A percentile compares a stretch with the other conserved stretches of the same genome.
Conservation (phyloP, 2,888 invertebrate species). For the Trachelus tabidus region DNA sequence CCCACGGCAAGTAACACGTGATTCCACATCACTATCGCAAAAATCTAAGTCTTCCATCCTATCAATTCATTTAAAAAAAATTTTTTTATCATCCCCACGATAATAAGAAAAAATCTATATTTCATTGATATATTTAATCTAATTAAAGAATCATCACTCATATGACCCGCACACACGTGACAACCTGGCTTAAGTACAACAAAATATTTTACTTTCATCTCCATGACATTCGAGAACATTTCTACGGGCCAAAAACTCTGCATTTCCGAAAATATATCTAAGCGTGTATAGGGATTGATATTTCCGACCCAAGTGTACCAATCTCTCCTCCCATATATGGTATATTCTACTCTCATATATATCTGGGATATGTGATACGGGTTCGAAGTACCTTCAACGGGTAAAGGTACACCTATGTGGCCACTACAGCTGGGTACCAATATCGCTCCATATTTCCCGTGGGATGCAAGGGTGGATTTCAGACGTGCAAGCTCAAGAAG, state of each 20-base stretch:
- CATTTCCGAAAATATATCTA: not conserved
- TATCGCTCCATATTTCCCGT: slow-evolving; percentile 34
- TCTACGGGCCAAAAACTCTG: not conserved
- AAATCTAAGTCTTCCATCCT: not conserved
- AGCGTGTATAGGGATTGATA: not conserved
- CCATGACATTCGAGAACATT: not conserved
- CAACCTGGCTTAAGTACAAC: not conserved
- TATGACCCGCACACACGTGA: not conserved
- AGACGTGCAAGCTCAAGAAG: not conserved
- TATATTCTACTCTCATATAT: not conserved
- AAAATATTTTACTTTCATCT: not conserved
- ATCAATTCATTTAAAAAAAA: not conserved
- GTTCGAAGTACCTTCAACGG: slow-evolving; percentile 1
- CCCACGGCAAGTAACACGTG: not conserved
- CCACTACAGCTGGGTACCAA: slow-evolving; percentile 21
- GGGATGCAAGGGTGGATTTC: slow-evolving; percentile 18
- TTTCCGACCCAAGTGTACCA: not conserved
- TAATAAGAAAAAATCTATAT: not conserved
- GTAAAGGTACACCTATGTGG: slow-evolving; percentile 17
- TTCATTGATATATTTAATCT: not conserved
- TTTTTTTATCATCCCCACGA: not conserved
- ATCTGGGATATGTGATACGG: not conserved
- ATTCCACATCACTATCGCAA: not conserved
- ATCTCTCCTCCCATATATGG: not conserved
- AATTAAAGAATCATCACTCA: not conserved